Percentiles rank a stretch among this genome's conserved stretches.
These are phyloP conservation scores for Zaprionus tsacasi DNA, from an alignment of 1,140 invertebrate genomes.

Conservation along the genomic window DNA sequence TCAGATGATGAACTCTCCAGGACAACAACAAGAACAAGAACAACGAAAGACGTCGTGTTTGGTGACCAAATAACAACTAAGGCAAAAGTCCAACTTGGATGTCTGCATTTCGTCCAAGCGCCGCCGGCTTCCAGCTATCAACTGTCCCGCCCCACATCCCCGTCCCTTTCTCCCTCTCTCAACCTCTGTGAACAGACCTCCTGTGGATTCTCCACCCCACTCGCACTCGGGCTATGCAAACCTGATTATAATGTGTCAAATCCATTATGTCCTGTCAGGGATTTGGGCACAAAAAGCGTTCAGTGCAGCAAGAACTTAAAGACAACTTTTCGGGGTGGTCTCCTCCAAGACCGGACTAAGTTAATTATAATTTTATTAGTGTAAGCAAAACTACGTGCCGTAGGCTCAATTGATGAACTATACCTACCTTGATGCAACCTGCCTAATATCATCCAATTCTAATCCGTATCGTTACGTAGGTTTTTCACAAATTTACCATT, in stretches of 20 bases:
- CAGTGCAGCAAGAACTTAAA: slow-evolving; percentile 41
- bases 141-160: not conserved
- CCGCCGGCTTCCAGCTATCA: slow-evolving; percentile 31
- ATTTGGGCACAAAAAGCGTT: slow-evolving; percentile 60
- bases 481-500: slow-evolving; percentile 53
- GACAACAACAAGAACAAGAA: slow-evolving; percentile 11
- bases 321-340: slow-evolving; percentile 38
- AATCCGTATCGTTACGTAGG: slow-evolving; percentile 15
- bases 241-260: slow-evolving; percentile 84
- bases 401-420: slow-evolving; percentile 45
- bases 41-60: slow-evolving; percentile 18
- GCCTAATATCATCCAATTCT: no score
- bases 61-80: slow-evolving; percentile 69
- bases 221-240: slow-evolving; percentile 61
- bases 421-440: no score
- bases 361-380: slow-evolving; percentile 69
- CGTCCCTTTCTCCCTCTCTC: not conserved
- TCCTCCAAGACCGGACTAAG: slow-evolving; percentile 53
- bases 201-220: slow-evolving; percentile 29
- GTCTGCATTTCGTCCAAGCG: slow-evolving; percentile 32
- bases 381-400: slow-evolving; percentile 41
- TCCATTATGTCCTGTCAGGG: slow-evolving; percentile 78
- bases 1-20: slow-evolving; percentile 42
- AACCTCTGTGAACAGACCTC: not conserved
- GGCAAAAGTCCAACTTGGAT: slow-evolving; percentile 59